These are phyloP conservation scores for Microplitis manilae DNA, from an alignment of 2,888 invertebrate species.

Conservation along the genomic window DNA sequence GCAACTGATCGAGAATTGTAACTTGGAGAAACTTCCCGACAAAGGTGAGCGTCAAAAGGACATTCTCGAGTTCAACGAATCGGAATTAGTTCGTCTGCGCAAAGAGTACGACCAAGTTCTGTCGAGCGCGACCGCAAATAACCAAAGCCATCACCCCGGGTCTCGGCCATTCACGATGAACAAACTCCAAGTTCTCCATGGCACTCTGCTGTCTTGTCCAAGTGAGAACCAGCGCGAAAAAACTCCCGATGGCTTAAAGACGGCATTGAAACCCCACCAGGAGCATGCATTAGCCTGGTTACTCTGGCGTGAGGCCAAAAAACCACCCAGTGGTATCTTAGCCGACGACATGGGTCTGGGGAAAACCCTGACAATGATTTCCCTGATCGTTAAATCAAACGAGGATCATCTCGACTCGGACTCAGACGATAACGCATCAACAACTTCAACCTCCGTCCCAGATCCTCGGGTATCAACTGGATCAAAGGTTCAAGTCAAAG, in stretches of 20 bases:
- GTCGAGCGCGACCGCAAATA: neutral
- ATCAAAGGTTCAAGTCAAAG: slow-evolving; percentile 70
- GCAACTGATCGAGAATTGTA: neutral
- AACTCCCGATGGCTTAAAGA: slow-evolving; percentile 76
- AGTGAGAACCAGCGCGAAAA: slow-evolving; percentile 73
- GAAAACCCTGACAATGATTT: slow-evolving; percentile 85
- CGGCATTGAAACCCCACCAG: slow-evolving; percentile 85
- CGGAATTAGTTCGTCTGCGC: neutral
- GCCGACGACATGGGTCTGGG: slow-evolving; percentile 85
- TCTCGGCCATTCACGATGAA: neutral
- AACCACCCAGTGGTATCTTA: slow-evolving; percentile 86
- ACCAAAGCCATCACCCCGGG: neutral
- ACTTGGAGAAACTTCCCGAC: neutral
- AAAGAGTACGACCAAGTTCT: neutral
- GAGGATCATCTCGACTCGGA: neutral
- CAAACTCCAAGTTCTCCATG: slow-evolving; percentile 75
- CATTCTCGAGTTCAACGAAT: neutral
- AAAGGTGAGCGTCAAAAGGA: neutral
- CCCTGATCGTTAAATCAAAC: slow-evolving; percentile 67
- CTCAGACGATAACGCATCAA: neutral
- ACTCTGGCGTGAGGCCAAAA: slow-evolving; percentile 86
- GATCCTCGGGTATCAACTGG: neutral
- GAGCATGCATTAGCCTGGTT: slow-evolving; percentile 88
- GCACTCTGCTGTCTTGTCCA: slow-evolving; percentile 79
- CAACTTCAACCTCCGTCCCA: neutral